Evolutionary conservation across 2,888 invertebrate species (phyloP), one percentile per base, ranked within the genome.

Genomic region (Perizoma flavofasciatum): DNA sequence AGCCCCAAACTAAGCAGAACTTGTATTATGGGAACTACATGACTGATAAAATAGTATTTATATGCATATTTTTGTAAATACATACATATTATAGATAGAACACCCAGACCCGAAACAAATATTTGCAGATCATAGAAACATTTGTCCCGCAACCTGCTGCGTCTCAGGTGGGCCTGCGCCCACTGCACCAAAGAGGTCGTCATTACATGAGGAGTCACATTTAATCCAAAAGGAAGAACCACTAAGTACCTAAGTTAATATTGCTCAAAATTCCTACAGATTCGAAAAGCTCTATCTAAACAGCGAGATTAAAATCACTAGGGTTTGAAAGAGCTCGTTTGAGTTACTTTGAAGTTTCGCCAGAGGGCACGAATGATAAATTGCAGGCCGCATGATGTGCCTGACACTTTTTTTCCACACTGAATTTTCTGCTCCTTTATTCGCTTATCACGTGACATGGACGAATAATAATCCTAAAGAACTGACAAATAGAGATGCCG

Each of bases 261-360:
- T 81, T 75, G 74, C 65, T 63, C 72, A 72, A 71, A 80, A 68
- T 79, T 72, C 72, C 74, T 69, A 68, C 40, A 74, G 69, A 67
- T 70, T 77, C 73, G 77, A 74, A 69, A 69, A 73, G 73, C 71
- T 78, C 75, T 82, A 80, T 82, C 79, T 81, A 81, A 86, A 84
- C 83, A 84, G 78, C 77, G 74, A 84, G 85, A 87, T 87, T 87
- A 85, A 85, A 86, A 81, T 80, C 80, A 74, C 79, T 78, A 79
- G 74, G 82, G 77, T 80, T 82, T 81, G 78, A 78, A 75, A 70
- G 73, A 76, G 71, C 74, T 77, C 77, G 76, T 75, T 81, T 79
- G 70, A 75, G 75, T 68, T 74, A 69, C 82, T 87, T 85, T 86
- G 86, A 87, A 76, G 80, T 77, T 73, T 62, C 70, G 80, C 82